These are phyloP conservation scores for Zalophus californianus DNA, from an alignment of 2,797 vertebrate genomes.

Conservation along the genomic window DNA sequence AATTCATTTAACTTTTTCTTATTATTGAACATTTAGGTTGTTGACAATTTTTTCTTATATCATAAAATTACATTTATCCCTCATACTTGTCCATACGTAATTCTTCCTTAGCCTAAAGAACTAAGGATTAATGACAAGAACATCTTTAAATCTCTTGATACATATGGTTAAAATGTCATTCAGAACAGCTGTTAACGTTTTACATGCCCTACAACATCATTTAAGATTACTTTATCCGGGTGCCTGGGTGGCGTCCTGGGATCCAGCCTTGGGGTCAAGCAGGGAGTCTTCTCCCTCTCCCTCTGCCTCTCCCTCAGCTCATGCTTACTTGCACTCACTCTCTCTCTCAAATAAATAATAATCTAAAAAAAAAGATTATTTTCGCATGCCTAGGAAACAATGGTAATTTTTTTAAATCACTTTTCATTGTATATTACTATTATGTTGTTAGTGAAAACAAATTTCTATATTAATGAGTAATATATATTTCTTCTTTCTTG, in stretches of 20 bases:
- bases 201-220: neutral
- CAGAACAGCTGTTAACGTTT: neutral
- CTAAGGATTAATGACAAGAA: neutral
- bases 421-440: conserved; percentile 2
- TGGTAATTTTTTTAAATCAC: conserved; percentile 14
- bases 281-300: neutral
- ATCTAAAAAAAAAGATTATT: neutral
- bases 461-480: neutral
- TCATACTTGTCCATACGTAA: neutral
- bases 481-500: conserved; percentile 25
- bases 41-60: neutral
- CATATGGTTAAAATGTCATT: neutral
- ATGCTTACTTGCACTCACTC: neutral
- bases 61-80: conserved; percentile 3
- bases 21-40: conserved; percentile 20
- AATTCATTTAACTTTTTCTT: conserved; percentile 25
- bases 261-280: neutral
- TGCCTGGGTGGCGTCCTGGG: neutral
- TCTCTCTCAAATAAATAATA: neutral
- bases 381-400: neutral
- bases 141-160: conserved; percentile 11
- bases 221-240: conserved; percentile 14
- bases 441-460: conserved; percentile 8
- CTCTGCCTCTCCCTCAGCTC: neutral
- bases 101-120: conserved; percentile 29